Base-by-base conservation (phyloP, 2,797 vertebrate genomes). In the Trichosurus vulpecula region DNA sequence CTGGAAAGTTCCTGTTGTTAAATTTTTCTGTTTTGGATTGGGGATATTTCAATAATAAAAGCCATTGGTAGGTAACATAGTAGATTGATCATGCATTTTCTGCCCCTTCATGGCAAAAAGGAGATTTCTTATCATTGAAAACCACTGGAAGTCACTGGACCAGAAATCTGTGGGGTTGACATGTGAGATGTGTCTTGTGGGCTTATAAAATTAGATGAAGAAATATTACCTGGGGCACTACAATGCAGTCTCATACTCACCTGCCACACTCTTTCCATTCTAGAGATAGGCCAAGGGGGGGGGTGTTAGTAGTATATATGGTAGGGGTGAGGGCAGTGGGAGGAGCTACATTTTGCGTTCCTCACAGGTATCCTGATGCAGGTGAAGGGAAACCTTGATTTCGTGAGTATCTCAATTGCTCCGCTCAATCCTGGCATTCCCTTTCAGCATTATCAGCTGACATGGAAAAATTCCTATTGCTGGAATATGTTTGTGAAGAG, bases 101-200 rank as follows among this genome's bases (percentile, higher is more conserved):
- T 99, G 98, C 99, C 97, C 98, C 98, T 99, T 99, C 99, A 98
- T 56, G 97, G 98, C 98, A 98, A 98, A 98, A 95, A 96, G 95
- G 93, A 93, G 96, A 97, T 98, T 98, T 98, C 99, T 99, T 99
- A 99, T 98, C 99, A 99, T 98, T 99, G 99, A 98, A 99, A 99
- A 98, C 99, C 99, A 97, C 99, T 98, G 98, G 99, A 99, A 97
- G 99, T 99, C 98, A 99, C 99, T 97, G 99, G 99, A 98, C 99
- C 99, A 98, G 99, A 99, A 98, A 99, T 99, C 99, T 99, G 99
- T 98, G 99, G 99, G 96, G 99, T 99, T 98, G 99, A 99, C 99
- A 99, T 99, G 99, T 99, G 99, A 54, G 99, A 99, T 96, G 99
- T 99, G 98, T 99, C 99, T 98, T 99, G 99, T 93, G 99, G 99